Evolutionary conservation across 2,113 vertebrate species (phyloP), one percentile per base, ranked within the genome.

Genomic region (Nesoenas mayeri): DNA sequence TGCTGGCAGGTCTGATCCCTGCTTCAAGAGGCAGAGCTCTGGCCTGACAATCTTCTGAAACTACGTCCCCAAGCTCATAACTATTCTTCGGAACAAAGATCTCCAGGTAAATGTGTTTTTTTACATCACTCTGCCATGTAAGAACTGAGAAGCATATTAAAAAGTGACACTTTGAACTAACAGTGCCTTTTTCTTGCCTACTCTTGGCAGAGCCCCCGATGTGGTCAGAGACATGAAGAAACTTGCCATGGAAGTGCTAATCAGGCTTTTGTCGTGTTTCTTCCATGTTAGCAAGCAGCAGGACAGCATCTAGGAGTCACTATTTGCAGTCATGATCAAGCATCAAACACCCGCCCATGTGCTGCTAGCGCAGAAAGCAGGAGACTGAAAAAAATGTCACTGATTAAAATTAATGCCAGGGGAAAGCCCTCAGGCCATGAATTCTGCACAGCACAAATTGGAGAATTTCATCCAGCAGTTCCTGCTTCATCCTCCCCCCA

Each of bases 201-300:
- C 42, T 62, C 9, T 16, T 81, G 60, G 28, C n/a, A 74, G 31
- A 12, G 12, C 6, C 34, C 19, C 21, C 3, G 0, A 0, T 12
- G n/a, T 1, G 1, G n/a, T 20, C 66, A 77, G 57, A 71, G 38
- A 48, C 14, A 14, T 7, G 42, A 72, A 85, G 34, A 7, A 40
- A 10, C 12, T 50, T 2, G 1, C 26, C 0, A 0, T 42, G 38
- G 64, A 62, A 58, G 32, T 4, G 24, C 18, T 16, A 69, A 25
- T 57, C 18, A 15, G 51, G 21, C 25, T 54, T 22, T 51, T 31
- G 31, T 15, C 34, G 1, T 3, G 4, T 24, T 53, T 47, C 29
- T 79, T 40, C 5, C 3, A 28, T 9, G 12, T 0, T 1, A 90
- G 50, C 32, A 19, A 56, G 29, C 4, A 72, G 66, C 48, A 58